phyloP scores from a whole-genome alignment of 2,888 invertebrate genomes.

The Syritta pipiens region DNA sequence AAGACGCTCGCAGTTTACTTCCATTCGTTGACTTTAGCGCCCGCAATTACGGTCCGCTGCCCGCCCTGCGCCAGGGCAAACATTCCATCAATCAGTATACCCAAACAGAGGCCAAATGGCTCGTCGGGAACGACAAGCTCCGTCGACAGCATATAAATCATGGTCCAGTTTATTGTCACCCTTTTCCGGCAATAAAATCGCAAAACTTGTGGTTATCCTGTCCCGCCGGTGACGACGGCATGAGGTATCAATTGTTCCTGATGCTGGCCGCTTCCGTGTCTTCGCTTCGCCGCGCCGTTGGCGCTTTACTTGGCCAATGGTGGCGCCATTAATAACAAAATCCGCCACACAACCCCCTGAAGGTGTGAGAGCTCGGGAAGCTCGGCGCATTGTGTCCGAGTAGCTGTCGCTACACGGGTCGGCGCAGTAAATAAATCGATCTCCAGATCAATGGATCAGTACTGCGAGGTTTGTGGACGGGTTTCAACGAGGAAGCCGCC shows the following conservation, averaged over 20 bases:
- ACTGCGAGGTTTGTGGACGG: constrained; percentile 30
- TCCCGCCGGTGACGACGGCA: constrained; percentile 44
- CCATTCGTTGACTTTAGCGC: no score
- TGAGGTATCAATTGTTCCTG: constrained; percentile 66
- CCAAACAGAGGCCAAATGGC: neutral
- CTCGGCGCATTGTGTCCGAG: constrained; percentile 50
- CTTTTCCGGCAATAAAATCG: constrained; percentile 69
- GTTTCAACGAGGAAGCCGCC: constrained; percentile 53
- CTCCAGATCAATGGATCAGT: constrained; percentile 60
- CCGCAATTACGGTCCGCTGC: constrained; percentile 28
- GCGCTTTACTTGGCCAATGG: constrained; percentile 44
- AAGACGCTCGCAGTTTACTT: no score
- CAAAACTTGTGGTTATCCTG: constrained; percentile 62
- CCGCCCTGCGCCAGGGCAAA: constrained; percentile 3
- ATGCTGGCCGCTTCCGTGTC: constrained; percentile 11
- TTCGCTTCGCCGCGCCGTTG: constrained; percentile 33
- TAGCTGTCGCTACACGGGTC: constrained; percentile 65
- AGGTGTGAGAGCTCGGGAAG: constrained; percentile 47
- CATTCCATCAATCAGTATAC: constrained; percentile 15
- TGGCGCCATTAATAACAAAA: constrained; percentile 67
- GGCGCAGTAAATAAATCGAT: constrained; percentile 65
- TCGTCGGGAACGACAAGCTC: neutral
- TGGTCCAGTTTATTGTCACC: constrained; percentile 62
- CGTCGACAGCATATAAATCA: constrained; percentile 54
- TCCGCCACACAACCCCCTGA: constrained; percentile 23